Evolutionary conservation across 2,888 invertebrate genomes (phyloP), one percentile per base, ranked within the genome.

Genomic region (Scaeva pyrastri): DNA sequence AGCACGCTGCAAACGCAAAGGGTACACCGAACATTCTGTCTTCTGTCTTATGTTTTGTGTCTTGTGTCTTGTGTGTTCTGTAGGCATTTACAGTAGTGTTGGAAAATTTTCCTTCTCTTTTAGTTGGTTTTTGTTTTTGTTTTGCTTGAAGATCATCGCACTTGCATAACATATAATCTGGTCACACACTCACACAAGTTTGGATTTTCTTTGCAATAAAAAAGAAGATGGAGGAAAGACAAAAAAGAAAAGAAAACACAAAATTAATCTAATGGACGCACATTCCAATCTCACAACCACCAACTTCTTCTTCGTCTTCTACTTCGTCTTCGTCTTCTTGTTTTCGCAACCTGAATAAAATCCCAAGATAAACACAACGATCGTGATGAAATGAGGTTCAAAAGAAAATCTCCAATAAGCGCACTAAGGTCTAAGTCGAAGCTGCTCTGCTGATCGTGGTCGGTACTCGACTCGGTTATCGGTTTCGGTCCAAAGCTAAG

Each of bases 261-360:
- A 79, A 66, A 14, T 76, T 52, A 77, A 80, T 80, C 80, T 75
- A 81, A 82, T 73, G 70, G 81, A 86, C 82, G 86, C 82, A 78
- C 86, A 86, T 86, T 86, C 86, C 86, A 43, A 86, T 78, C 86
- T 74, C 74, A 86, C 86, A 60, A 36, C 70, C 43, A 82, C 86
- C 55, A 56, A 62, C 48, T 50, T 58, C 36, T 56, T 31, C 56
- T 36, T 16, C n/a, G 16, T 5, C 43, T 12, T 12, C 43, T 1
- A 1, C 11, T 43, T 43, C n/a, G 14, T 14, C 19, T 8, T 19
- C 41, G 16, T 14, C 48, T 58, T 58, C 52, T 72, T 66, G 68
- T 75, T 64, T 78, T 68, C 73, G 86, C 81, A 86, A 81, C 86
- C 81, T 86, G 77, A 86, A 86, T 86, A 81, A 48, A 48, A 7